A percentile compares a stretch with the other conserved stretches of the same genome.
Evolutionary conservation across 1,140 invertebrate species (phyloP).

Genomic region (Drosophila pachea): DNA sequence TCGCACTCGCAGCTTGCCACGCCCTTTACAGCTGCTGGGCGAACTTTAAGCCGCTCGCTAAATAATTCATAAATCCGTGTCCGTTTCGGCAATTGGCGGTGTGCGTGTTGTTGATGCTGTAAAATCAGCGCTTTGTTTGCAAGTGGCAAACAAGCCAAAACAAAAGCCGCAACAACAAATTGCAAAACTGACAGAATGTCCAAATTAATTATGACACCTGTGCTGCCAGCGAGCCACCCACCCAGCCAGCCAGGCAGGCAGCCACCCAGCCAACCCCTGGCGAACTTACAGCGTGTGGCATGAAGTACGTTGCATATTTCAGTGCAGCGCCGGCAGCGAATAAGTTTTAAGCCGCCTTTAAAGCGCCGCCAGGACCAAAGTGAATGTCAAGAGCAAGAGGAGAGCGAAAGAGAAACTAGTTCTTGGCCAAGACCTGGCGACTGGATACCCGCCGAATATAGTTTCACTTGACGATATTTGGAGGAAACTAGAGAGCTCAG

Average conservation of each 20-base stretch:
- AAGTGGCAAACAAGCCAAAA: conserved; percentile 39
- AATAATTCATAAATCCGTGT: conserved; percentile 26
- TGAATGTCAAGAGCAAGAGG: background rate
- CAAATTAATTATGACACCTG: conserved; percentile 70
- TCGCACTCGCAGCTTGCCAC: background rate
- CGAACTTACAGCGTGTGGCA: conserved; percentile 11
- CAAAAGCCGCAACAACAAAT: conserved; percentile 42
- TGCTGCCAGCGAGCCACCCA: conserved; percentile 1
- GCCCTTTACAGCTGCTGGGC: background rate
- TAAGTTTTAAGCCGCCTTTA: conserved; percentile 26
- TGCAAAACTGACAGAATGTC: conserved; percentile 45
- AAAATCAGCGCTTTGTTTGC: conserved; percentile 47
- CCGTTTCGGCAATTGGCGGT: conserved; percentile 13
- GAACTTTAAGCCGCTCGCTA: conserved; percentile 11
- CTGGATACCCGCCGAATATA: background rate
- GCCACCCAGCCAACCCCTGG: background rate
- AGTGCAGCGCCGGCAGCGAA: conserved; percentile 41
- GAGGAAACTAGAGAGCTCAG: too few species aligned
- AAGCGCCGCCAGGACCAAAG: background rate
- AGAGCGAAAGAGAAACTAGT: background rate
- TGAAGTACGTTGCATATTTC: conserved; percentile 53
- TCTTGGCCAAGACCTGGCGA: too few species aligned
- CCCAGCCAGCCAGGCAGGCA: too few species aligned
- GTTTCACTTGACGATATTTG: too few species aligned
- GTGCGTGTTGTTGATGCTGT: conserved; percentile 9